phyloP scores from a whole-genome alignment of 2,113 vertebrate genomes.

The Bolborhynchus lineola region DNA sequence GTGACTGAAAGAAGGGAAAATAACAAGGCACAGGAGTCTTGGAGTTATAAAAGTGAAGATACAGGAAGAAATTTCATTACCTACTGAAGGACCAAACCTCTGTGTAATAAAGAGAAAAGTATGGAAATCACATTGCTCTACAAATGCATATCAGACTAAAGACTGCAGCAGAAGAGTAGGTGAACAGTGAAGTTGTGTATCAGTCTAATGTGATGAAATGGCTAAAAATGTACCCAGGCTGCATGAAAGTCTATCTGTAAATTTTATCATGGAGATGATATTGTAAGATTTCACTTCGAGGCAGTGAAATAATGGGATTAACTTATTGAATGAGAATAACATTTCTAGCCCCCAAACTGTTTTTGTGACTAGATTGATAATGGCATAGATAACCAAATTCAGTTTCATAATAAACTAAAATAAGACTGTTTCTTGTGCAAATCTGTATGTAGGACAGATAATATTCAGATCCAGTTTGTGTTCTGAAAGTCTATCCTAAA shows the following conservation, averaged over 20 bases:
- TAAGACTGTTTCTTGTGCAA: not conserved
- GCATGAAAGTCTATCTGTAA: not conserved
- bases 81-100: not conserved
- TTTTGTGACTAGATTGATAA: not conserved
- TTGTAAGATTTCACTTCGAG: not conserved
- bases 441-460: not conserved
- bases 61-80: not conserved
- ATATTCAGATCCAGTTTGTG: not conserved
- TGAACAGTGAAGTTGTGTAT: not conserved
- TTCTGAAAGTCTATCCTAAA: not conserved
- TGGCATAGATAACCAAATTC: not conserved
- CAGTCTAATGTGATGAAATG: not conserved
- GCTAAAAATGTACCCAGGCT: constrained; percentile 13
- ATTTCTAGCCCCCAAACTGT: not conserved
- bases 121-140: not conserved
- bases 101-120: not conserved
- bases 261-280: constrained; percentile 4
- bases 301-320: constrained; percentile 18
- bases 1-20: not conserved
- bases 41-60: not conserved
- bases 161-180: not conserved
- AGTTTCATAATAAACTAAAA: constrained; percentile 12
- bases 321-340: not conserved
- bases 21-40: not conserved
- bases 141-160: not conserved